Evolutionary conservation across 2,797 vertebrate species (phyloP).

Genomic region (Myotis planiceps): DNA sequence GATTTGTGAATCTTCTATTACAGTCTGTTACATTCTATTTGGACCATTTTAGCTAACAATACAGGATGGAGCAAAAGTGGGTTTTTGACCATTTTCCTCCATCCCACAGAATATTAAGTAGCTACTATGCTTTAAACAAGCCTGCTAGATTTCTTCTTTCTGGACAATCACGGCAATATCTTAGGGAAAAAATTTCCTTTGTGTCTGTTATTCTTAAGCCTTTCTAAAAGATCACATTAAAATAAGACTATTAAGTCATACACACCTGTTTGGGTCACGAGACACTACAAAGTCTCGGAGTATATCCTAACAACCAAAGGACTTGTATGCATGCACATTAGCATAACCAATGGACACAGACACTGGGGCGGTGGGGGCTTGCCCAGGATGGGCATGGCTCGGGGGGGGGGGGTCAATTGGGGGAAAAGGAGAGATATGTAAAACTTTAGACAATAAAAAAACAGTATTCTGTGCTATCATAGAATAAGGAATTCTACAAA

Average conservation of each 20-base stretch:
- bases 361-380: too few species aligned
- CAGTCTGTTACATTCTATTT: neutral
- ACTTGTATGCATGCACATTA: too few species aligned
- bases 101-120: constrained; percentile 9
- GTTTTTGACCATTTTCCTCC: neutral
- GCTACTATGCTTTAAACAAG: neutral
- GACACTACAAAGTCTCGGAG: neutral
- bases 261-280: neutral
- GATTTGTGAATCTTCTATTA: neutral
- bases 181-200: neutral
- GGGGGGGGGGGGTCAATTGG: too few species aligned
- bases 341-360: too few species aligned
- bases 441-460: neutral
- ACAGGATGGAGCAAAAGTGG: neutral
- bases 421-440: too few species aligned
- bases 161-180: neutral
- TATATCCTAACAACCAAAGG: too few species aligned
- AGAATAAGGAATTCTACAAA: neutral
- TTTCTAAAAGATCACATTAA: neutral
- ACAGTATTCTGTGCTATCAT: neutral
- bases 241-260: neutral
- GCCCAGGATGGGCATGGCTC: too few species aligned
- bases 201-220: neutral
- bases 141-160: neutral
- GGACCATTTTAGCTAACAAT: constrained; percentile 2